Evolutionary conservation across 1,140 invertebrate species (phyloP), one percentile per base, ranked within the genome.

Genomic region (Drosophila teissieri): DNA sequence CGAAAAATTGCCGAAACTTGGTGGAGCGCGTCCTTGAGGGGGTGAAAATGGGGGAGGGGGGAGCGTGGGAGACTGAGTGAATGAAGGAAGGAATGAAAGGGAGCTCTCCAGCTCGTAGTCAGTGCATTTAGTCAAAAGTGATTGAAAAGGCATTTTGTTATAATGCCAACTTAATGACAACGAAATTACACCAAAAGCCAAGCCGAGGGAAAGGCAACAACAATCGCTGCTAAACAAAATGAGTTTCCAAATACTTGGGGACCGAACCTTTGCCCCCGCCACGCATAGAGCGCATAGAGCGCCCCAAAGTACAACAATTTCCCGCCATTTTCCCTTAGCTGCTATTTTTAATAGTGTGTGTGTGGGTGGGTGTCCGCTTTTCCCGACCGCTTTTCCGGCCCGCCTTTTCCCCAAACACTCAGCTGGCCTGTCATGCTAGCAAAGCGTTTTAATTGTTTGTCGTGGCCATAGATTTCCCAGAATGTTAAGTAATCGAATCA

Each of bases 121-220:
- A 83, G 60, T 88, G 84, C 84, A 88, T 89, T 88, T 88, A 88
- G 84, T 88, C 84, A 89, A 88, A 89, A 89, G 84, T 89, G 84
- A 89, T 89, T 89, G 84, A 89, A 89, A 89, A 89, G 84, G 84
- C 84, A 89, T 89, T 89, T 89, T 89, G 84, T 89, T 89, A 89
- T 90, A 89, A 89, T 89, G 84, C 84, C 84, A 89, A 89, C 84
- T 88, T 88, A 88, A 88, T 88, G 84, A 88, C 84, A 89, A 89
- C 84, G 84, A 89, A 88, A 88, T 88, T 88, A 89, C 84, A 80
- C 72, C 84, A 88, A 76, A 83, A 88, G 84, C 80, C 84, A 83
- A 75, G 56, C 70, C 64, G 69, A 48, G 67, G 44, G 34, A 57
- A 63, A 24, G 52, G 44, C 36, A 73, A 24, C 69, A 72, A 55